Evolutionary conservation across 2,797 vertebrate species (phyloP).

Genomic region (Pelobates cultripes): DNA sequence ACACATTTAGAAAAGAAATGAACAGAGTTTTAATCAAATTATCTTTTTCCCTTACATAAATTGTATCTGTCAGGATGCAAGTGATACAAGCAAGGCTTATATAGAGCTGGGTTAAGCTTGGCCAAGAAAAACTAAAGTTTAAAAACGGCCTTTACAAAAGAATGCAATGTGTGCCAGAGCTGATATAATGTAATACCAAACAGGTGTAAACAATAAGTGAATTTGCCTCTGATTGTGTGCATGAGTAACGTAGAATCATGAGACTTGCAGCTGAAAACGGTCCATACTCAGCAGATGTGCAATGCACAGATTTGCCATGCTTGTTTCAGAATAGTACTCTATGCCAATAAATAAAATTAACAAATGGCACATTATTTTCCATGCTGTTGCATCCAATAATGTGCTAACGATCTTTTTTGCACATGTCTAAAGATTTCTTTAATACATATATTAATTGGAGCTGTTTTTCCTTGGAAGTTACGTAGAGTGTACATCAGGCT

Average conservation of each 20-base stretch:
- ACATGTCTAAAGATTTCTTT: slow-evolving; percentile 43
- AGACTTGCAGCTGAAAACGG: slow-evolving; percentile 30
- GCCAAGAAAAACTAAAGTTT: slow-evolving; percentile 34
- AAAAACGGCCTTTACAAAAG: slow-evolving; percentile 30
- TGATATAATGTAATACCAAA: slow-evolving; percentile 50
- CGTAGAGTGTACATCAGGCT: slow-evolving; percentile 16
- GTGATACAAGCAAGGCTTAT: slow-evolving; percentile 14
- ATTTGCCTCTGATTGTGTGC: slow-evolving; percentile 23
- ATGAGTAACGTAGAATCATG: slow-evolving; percentile 22
- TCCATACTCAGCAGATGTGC: slow-evolving; percentile 45
- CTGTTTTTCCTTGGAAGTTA: background rate
- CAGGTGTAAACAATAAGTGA: slow-evolving; percentile 45
- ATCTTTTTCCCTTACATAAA: slow-evolving; percentile 17
- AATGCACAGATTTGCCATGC: slow-evolving; percentile 36
- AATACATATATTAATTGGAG: slow-evolving; percentile 31
- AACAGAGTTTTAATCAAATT: slow-evolving; percentile 21
- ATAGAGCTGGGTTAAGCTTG: slow-evolving; percentile 12
- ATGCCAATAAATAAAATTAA: slow-evolving; percentile 49
- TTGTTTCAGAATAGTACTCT: slow-evolving; percentile 9
- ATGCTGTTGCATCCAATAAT: slow-evolving; percentile 35
- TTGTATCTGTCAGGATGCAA: slow-evolving; percentile 37
- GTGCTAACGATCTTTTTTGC: slow-evolving; percentile 35
- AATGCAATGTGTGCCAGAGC: slow-evolving; percentile 5
- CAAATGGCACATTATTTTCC: slow-evolving; percentile 50
- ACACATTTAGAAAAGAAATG: background rate